Evolutionary conservation across 1,140 invertebrate genomes (phyloP).

Genomic region (Frieseomelitta varia): DNA sequence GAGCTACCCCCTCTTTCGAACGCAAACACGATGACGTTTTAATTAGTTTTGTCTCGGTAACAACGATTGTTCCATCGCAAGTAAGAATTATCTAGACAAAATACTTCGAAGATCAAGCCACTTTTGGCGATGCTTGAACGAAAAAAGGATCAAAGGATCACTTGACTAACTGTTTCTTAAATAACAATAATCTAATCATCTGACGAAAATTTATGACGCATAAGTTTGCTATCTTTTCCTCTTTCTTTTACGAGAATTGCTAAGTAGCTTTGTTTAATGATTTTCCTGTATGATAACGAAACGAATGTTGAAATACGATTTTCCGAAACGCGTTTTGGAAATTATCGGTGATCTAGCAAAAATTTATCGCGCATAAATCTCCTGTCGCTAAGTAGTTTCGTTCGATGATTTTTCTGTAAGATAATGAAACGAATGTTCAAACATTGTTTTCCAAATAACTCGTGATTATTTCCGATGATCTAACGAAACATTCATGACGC

Average conservation of each 20-base stretch:
- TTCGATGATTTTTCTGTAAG: too few species aligned
- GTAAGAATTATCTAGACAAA: fast-evolving
- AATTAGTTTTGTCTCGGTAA: conserved; percentile 40
- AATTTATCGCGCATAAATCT: too few species aligned
- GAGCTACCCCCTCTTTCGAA: neutral
- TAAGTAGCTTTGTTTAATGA: too few species aligned
- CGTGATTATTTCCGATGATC: too few species aligned
- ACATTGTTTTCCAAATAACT: too few species aligned
- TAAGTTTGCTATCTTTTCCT: neutral
- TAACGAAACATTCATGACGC: too few species aligned
- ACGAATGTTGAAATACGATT: too few species aligned
- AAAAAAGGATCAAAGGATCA: neutral
- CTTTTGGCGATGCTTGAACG: neutral
- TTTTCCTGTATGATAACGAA: neutral
- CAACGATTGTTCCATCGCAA: neutral
- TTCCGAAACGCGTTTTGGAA: too few species aligned
- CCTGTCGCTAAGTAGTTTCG: too few species aligned
- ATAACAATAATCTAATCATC: neutral
- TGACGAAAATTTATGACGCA: neutral
- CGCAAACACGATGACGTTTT: conserved; percentile 41
- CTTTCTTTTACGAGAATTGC: too few species aligned
- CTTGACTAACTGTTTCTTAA: neutral
- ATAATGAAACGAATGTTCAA: too few species aligned
- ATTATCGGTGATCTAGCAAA: too few species aligned
- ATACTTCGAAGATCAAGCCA: neutral